A percentile compares a stretch with the other conserved stretches of the same genome.
These are phyloP conservation scores for Suricata suricatta DNA, from an alignment of 2,113 vertebrate genomes.

Conservation along the genomic window DNA sequence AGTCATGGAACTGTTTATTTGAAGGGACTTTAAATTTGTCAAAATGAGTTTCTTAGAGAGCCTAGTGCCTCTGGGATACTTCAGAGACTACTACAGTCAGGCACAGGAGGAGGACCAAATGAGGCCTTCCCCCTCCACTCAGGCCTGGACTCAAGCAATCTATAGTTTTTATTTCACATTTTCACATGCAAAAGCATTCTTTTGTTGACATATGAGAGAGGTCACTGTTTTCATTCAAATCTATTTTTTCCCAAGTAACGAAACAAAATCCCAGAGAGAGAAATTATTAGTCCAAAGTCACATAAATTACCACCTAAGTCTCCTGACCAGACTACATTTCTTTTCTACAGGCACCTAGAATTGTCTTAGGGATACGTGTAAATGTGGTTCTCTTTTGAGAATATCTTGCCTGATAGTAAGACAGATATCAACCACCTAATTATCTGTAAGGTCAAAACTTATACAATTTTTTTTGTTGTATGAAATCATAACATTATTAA, in stretches of 20 bases:
- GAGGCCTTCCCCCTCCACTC: neutral
- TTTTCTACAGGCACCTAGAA: neutral
- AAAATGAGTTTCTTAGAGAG: neutral
- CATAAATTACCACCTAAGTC: neutral
- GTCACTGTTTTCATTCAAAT: neutral
- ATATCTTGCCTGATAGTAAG: neutral
- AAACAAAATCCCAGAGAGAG: neutral
- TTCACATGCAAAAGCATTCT: neutral
- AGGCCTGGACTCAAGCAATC: neutral
- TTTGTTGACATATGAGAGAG: neutral
- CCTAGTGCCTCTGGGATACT: neutral
- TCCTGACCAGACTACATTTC: neutral
- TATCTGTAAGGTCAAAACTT: neutral
- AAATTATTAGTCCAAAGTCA: neutral
- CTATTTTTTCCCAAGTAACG: neutral
- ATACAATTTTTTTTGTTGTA: neutral
- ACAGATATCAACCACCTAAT: neutral
- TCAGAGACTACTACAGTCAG: neutral
- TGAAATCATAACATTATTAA: conserved; percentile 1
- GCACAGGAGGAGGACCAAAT: neutral
- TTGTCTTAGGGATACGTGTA: neutral
- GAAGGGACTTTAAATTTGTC: neutral
- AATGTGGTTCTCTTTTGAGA: neutral
- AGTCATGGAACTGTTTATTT: neutral
- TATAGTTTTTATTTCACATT: neutral